Evolutionary conservation across 2,888 invertebrate genomes (phyloP), one percentile per base, ranked within the genome.

Genomic region (Chironomus tentans): DNA sequence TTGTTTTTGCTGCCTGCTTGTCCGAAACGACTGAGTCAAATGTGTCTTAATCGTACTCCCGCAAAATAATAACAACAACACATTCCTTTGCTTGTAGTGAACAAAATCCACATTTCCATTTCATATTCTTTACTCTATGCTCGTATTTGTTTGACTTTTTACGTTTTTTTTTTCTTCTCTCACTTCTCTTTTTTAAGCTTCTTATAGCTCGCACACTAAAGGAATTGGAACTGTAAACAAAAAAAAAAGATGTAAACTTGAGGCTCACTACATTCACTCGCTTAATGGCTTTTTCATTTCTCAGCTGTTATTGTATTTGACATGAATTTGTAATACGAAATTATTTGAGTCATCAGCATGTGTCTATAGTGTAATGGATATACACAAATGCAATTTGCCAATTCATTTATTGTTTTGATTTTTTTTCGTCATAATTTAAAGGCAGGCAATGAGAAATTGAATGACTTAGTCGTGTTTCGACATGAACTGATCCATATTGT

Each of bases 1-100:
- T 65, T 65, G 65, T 65, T 65, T 65, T 65, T 65, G 65, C 65
- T 65, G 65, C 65, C 65, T 68, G 68, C 68, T 46, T 68, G 46
- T 38, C 46, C 46, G 68, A 68, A 68, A 22, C 46, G 68, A 68
- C 68, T 68, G 68, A 68, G 68, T 68, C 68, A 46, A 68, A 68
- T 68, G 68, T 46, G 15, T 68, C 65, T 68, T 68, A 68, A 68
- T 28, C 68, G 68, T 13, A 65, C 65, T 65, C 65, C 65, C 65
- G 65, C 65, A 24, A 65, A 56, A 24, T 21, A 65, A 24, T 65
- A 65, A 24, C 21, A 38, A 38, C 38, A 38, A 21, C 65, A 13
- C 65, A 24, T 65, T 12, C 13, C 24, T 18, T 65, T 65, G 21
- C 10, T 65, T 65, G 65, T 24, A 24, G 65, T 65, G 18, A 12